Evolutionary conservation across 2,113 vertebrate species (phyloP).

Genomic region (Struthio camelus): DNA sequence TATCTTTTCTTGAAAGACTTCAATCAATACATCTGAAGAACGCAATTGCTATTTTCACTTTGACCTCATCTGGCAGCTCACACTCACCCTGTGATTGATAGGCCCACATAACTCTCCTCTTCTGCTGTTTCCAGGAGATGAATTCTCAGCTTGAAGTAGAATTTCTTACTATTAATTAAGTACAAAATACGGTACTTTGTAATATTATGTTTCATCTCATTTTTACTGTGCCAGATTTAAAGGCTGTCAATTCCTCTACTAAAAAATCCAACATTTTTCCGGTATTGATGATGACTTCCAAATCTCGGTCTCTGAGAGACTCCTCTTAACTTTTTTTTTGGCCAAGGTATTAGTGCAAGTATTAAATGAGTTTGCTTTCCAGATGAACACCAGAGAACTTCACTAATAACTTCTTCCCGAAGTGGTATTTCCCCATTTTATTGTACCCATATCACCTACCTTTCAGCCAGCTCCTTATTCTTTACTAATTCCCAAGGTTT

Average conservation of each 20-base stretch:
- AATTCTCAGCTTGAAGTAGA: not conserved
- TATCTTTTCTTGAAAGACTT: not conserved
- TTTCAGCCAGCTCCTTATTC: not conserved
- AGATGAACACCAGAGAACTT: not conserved
- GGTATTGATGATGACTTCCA: not conserved
- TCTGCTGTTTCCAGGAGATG: not conserved
- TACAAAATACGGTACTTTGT: not conserved
- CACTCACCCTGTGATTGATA: not conserved
- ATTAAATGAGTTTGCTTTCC: not conserved
- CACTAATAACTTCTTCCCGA: not conserved
- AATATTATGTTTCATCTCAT: not conserved
- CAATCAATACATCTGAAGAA: rapidly evolving
- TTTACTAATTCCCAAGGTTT: not conserved
- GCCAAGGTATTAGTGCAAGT: not conserved
- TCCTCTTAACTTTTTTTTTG: not conserved
- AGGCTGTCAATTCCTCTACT: not conserved
- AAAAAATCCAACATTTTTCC: not conserved
- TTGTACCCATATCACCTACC: not conserved
- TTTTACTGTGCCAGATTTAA: not conserved
- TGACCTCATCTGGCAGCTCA: not conserved
- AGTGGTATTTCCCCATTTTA: not conserved
- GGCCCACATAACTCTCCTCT: not conserved
- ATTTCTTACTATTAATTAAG: not conserved
- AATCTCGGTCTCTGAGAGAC: not conserved
- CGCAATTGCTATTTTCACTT: not conserved